Evolutionary conservation across 2,797 vertebrate species (phyloP), one percentile per base, ranked within the genome.

Genomic region (Tenualosa thibaudeaui): DNA sequence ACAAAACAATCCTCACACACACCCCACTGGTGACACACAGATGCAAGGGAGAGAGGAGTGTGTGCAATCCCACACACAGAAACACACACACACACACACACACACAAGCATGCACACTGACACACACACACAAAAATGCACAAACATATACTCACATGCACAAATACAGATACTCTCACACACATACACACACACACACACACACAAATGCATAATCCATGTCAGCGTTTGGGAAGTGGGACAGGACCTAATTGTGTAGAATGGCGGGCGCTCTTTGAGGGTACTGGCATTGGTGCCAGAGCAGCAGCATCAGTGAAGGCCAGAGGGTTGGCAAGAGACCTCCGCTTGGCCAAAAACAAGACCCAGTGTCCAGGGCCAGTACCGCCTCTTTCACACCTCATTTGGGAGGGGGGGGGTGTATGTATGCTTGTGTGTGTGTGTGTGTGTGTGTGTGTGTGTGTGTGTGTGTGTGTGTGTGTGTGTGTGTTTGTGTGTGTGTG

Each of bases 171-270:
- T 9, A 65, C 62, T 13, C 62, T 31, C 24, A 13, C 9, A 31
- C 1, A 65, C 2, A 65, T 19, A 58, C 19, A 58, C 17, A 58
- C 56, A 58, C 62, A 65, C 24, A 31, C 24, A 31, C 62, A 65
- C 9, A 65, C 24, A 65, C 60, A 65, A 0, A 65, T 7, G 26
- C n/a, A 82, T 78, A 75, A 75, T 46, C 37, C 2, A 53, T 31
- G 81, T 78, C 46, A 81, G 84, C 87, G 85, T 65, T 53, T 75
- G 51, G 83, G 82, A 83, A 31, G 9, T 17, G 49, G 84, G 60
- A 84, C 54, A 85, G 84, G 40, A 78, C 82, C 81, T 87, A 89
- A 88, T 85, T 88, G 84, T 88, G 84, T 87, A 85, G 60, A 87
- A 89, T 86, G 49, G 60, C 60, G 60, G 46, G 22, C 83, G 60